Evolutionary conservation across 2,888 invertebrate genomes (phyloP), one percentile per base, ranked within the genome.

Genomic region (Tachina lurida): DNA sequence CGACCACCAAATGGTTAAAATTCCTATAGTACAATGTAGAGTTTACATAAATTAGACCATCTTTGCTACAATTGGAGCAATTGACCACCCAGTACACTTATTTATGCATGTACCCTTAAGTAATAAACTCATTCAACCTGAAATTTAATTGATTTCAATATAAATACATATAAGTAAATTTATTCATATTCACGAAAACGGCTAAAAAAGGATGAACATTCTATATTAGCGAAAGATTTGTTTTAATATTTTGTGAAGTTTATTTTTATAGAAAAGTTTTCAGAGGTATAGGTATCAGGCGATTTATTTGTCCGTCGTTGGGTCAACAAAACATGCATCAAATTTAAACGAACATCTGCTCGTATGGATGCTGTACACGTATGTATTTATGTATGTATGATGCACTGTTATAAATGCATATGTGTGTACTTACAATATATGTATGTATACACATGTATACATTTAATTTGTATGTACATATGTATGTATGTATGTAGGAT

Each of bases 321-420:
- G 85, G 85, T 85, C 85, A 85, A 82, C 58, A 85, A 70, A 74
- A 81, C 56, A 77, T 74, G 68, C 74, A 74, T 81, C 77, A 81
- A 77, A 77, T 78, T 22, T 62, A 58, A 76, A 19, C 17, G 75
- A 82, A 82, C 85, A 86, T 86, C 85, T 86, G 85, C 82, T 79
- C 65, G 65, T 12, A 56, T 54, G 78, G 82, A 82, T 82, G 85
- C 78, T 85, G 85, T 71, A 75, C 47, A 73, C 54, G n/a, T 73
- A 47, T 84, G 79, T 75, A 81, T 22, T 1, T 22, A 31, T 31
- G 31, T 31, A 7, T 31, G 31, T 31, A 81, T 75, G 62, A 60
- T 75, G 75, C 75, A 81, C 31, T 70, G 67, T 68, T 60, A 39
- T 54, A 45, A 79, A 56, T 56, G 22, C 56, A 65, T 41, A 73